These are phyloP conservation scores for Oxytorus armatus DNA, from an alignment of 2,888 invertebrate genomes.

Conservation along the genomic window DNA sequence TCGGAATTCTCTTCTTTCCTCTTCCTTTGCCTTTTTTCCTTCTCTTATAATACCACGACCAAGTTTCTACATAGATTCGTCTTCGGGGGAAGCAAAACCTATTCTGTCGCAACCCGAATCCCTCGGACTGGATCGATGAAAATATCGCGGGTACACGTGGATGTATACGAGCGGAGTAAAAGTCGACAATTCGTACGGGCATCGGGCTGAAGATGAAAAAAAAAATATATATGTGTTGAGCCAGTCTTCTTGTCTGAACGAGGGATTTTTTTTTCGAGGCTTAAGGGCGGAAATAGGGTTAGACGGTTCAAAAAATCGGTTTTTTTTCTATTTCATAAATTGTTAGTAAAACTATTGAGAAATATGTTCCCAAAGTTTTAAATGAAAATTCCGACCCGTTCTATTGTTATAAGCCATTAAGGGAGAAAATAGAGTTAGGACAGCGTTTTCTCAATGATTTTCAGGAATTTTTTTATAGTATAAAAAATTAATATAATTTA, in stretches of 20 bases:
- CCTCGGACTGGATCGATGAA: slow-evolving; percentile 37
- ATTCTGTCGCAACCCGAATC: background rate
- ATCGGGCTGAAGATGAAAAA: background rate
- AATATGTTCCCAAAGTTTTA: no score
- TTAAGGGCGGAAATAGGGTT: no score
- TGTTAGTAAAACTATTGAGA: no score
- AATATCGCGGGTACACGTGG: slow-evolving; percentile 17
- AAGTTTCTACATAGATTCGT: slow-evolving; percentile 8
- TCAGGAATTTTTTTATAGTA: no score
- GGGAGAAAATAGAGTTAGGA: no score
- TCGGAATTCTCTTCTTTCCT: slow-evolving; percentile 41
- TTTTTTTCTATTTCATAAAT: no score
- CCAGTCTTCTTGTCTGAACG: background rate
- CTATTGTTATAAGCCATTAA: no score
- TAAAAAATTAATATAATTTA: no score
- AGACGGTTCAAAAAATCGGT: no score
- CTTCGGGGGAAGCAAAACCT: slow-evolving; percentile 3
- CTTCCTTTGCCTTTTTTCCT: slow-evolving; percentile 1
- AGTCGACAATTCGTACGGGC: background rate
- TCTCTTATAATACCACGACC: background rate
- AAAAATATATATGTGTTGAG: background rate
- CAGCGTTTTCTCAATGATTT: no score
- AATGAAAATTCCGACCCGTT: no score
- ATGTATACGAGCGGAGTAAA: slow-evolving; percentile 11
- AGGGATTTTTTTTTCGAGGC: no score